phyloP scores from a whole-genome alignment of 2,888 invertebrate species.

The Aphidoletes aphidimyza region DNA sequence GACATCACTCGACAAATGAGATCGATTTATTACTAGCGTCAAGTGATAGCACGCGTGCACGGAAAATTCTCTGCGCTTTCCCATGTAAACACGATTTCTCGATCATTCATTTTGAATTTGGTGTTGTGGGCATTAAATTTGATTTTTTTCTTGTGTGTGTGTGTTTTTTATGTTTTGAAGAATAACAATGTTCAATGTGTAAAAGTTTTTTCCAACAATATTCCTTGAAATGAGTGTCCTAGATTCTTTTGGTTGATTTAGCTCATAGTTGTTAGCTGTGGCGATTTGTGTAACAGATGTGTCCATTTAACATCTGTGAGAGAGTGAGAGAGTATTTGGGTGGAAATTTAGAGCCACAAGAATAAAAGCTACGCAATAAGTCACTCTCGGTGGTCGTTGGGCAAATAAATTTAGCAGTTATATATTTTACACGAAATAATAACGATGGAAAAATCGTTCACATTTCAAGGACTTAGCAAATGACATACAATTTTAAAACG shows the following conservation, averaged over 20 bases:
- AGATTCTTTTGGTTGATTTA: not conserved
- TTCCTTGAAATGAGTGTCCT: not conserved
- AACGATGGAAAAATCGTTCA: not conserved
- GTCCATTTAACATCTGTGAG: constrained; percentile 39
- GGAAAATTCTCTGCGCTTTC: not conserved
- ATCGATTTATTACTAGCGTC: constrained; percentile 28
- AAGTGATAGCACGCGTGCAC: not conserved
- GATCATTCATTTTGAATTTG: not conserved
- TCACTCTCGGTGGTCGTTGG: constrained; percentile 34
- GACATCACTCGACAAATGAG: constrained; percentile 18
- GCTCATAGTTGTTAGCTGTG: not conserved
- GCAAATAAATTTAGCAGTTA: not conserved
- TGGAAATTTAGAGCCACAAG: not conserved
- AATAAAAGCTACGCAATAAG: not conserved
- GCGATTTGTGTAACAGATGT: constrained; percentile 43
- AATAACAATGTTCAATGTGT: constrained; percentile 1
- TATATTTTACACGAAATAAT: constrained; percentile 2
- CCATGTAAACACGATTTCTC: not conserved
- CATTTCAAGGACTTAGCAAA: constrained; percentile 27
- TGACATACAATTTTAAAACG: not conserved
- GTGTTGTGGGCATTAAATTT: not conserved
- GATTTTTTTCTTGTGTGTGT: not conserved
- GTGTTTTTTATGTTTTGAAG: not conserved
- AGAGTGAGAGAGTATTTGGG: not conserved
- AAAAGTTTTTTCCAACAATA: not conserved